phyloP scores from a whole-genome alignment of 2,797 vertebrate genomes.

The Lithobates sylvaticus region DNA sequence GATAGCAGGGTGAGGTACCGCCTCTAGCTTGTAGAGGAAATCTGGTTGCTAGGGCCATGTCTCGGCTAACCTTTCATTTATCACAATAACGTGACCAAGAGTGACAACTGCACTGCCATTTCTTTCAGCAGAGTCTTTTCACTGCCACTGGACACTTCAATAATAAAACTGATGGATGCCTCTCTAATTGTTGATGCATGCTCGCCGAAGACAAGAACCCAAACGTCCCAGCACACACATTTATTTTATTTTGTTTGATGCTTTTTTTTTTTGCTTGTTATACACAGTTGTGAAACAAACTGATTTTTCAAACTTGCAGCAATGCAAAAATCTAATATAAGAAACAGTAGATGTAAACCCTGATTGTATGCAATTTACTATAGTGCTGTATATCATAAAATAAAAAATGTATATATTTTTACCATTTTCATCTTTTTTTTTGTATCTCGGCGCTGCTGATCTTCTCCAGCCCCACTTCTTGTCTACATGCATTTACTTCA shows the following conservation, averaged over 20 bases:
- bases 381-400: background rate
- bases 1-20: constrained; percentile 56
- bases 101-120: constrained; percentile 33
- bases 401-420: too few relatives aligned
- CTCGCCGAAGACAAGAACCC: constrained; percentile 12
- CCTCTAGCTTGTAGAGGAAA: constrained; percentile 55
- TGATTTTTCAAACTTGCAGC: too few relatives aligned
- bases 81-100: constrained; percentile 57
- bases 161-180: constrained; percentile 45
- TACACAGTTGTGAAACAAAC: background rate
- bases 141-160: constrained; percentile 26
- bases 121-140: constrained; percentile 47
- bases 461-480: too few relatives aligned
- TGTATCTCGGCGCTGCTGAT: too few relatives aligned
- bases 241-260: background rate
- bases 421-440: too few relatives aligned
- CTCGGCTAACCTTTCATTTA: constrained; percentile 62
- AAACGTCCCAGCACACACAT: background rate
- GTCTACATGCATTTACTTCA: too few relatives aligned
- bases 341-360: background rate
- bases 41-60: constrained; percentile 50
- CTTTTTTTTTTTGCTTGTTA: background rate
- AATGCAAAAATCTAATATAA: too few relatives aligned
- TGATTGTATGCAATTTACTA: background rate
- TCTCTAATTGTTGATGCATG: constrained; percentile 25